A percentile compares a stretch with the other conserved stretches of the same genome.
Evolutionary conservation across 2,113 vertebrate genomes (phyloP).

Genomic region (Ornithorhynchus anatinus): DNA sequence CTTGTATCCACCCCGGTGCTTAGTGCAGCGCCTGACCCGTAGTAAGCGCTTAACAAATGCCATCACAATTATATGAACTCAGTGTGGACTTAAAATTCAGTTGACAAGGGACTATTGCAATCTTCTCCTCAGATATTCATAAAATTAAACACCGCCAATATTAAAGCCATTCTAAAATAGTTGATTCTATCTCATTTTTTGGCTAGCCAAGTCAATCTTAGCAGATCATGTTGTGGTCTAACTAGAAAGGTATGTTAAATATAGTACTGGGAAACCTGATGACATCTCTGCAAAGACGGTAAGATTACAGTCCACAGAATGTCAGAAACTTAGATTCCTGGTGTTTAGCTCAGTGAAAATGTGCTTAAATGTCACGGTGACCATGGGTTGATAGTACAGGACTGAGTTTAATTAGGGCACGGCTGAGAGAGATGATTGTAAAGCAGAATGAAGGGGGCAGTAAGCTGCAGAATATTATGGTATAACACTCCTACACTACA

Average conservation of each 20-base stretch:
- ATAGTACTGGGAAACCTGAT: conserved; percentile 9
- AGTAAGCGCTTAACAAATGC: too few species aligned
- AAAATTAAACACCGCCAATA: neutral
- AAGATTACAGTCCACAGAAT: neutral
- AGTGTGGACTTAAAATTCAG: too few species aligned
- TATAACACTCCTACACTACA: neutral
- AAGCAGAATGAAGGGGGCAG: neutral
- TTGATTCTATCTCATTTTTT: neutral
- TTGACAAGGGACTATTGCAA: too few species aligned
- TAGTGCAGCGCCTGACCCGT: too few species aligned
- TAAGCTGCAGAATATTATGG: neutral
- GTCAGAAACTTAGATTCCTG: neutral
- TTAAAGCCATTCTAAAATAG: neutral
- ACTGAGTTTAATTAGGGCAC: neutral
- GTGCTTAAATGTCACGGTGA: neutral
- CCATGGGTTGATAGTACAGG: accelerated
- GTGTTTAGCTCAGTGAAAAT: neutral
- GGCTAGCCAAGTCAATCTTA: neutral
- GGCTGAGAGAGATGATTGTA: neutral
- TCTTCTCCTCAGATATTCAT: neutral
- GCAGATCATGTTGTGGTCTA: neutral
- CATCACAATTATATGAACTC: too few species aligned
- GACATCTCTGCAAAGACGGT: neutral
- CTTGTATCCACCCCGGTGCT: too few species aligned
- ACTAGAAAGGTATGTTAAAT: neutral